These are phyloP conservation scores for Stomorhina lunata DNA, from an alignment of 2,888 invertebrate genomes.

Conservation along the genomic window DNA sequence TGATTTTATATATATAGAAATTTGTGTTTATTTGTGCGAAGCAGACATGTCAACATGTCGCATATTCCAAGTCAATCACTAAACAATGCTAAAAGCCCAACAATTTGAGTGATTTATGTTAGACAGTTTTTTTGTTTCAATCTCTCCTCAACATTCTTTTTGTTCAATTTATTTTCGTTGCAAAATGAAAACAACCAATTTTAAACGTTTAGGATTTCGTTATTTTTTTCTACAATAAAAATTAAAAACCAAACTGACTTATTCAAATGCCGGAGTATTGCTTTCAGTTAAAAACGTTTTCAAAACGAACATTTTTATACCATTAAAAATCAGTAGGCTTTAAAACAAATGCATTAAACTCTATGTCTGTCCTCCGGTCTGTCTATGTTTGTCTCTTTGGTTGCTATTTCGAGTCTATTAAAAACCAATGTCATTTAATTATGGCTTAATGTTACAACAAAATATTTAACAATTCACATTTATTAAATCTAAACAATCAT, in stretches of 20 bases:
- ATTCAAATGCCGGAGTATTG: constrained; percentile 46
- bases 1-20: neutral
- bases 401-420: too few species aligned
- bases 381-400: too few species aligned
- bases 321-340: constrained; percentile 60
- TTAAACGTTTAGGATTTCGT: constrained; percentile 4
- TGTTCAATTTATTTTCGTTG: neutral
- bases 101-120: constrained; percentile 69
- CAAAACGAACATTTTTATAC: constrained; percentile 3
- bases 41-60: constrained; percentile 66
- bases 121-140: constrained; percentile 63
- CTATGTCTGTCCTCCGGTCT: too few species aligned
- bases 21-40: constrained; percentile 39
- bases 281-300: constrained; percentile 36
- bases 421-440: constrained; percentile 56
- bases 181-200: neutral
- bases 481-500: neutral
- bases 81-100: constrained; percentile 64
- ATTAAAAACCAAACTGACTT: constrained; percentile 14
- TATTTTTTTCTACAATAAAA: neutral
- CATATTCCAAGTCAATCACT: constrained; percentile 67
- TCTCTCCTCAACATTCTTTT: constrained; percentile 52
- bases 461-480: neutral
- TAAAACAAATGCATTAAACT: too few species aligned
- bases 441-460: constrained; percentile 30